Conservation (phyloP, 1,140 invertebrate species). For the Dermatophagoides farinae region DNA sequence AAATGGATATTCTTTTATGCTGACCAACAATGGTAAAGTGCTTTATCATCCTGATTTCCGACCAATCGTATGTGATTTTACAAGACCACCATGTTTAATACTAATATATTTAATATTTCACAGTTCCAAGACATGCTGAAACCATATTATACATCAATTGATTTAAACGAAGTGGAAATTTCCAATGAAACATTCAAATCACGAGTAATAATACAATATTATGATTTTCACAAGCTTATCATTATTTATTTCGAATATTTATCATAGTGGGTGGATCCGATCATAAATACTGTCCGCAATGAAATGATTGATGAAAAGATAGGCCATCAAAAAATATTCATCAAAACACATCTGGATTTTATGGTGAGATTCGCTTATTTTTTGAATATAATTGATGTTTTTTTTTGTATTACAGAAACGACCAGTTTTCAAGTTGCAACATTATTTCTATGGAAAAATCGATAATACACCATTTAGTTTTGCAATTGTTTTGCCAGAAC, state of each 20-base stretch:
- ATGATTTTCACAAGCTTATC: background rate
- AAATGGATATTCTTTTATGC: conserved; percentile 87
- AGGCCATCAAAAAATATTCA: conserved; percentile 54
- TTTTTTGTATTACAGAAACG: conserved; percentile 41
- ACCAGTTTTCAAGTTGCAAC: conserved; percentile 47
- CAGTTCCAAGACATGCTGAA: conserved; percentile 54
- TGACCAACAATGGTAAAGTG: conserved; percentile 90
- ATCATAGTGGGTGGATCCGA: background rate
- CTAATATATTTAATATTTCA: conserved; percentile 8
- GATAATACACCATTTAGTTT: conserved; percentile 71
- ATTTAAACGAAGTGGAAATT: conserved; percentile 79
- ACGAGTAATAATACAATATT: conserved; percentile 31
- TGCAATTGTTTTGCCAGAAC: conserved; percentile 62
- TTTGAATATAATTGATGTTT: background rate
- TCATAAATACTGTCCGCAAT: conserved; percentile 35
- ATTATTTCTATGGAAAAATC: conserved; percentile 72
- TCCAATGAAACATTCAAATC: conserved; percentile 47
- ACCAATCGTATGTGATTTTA: conserved; percentile 46
- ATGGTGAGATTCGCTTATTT: conserved; percentile 49
- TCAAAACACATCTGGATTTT: conserved; percentile 67
- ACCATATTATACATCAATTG: conserved; percentile 77
- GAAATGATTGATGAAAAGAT: conserved; percentile 74
- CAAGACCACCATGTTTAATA: conserved; percentile 8
- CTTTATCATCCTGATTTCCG: conserved; percentile 88
- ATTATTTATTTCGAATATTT: background rate